phyloP scores from a whole-genome alignment of 2,113 vertebrate species.

The Perca flavescens region DNA sequence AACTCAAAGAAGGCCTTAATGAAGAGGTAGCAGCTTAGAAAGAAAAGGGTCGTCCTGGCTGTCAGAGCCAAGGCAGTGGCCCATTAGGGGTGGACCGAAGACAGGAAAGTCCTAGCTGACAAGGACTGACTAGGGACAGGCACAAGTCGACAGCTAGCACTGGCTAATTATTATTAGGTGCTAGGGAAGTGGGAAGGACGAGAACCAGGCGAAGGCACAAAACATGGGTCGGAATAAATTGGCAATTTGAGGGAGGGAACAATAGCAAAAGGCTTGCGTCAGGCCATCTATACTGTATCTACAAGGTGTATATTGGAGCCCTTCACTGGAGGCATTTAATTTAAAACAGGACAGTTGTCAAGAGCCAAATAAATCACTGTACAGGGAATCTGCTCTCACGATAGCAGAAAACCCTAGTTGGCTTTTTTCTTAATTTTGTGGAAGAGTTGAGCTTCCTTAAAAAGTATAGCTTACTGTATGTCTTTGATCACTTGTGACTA shows the following conservation, averaged over 20 bases:
- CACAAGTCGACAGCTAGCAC: slow-evolving; percentile 45
- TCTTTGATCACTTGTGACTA: neutral
- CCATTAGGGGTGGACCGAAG: slow-evolving; percentile 65
- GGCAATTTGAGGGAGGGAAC: slow-evolving; percentile 31
- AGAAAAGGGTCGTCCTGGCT: slow-evolving; percentile 46
- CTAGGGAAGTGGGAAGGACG: slow-evolving; percentile 22
- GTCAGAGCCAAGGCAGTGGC: slow-evolving; percentile 55
- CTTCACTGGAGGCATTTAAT: slow-evolving; percentile 38
- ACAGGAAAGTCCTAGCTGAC: slow-evolving; percentile 62
- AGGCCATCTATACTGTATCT: slow-evolving; percentile 36
- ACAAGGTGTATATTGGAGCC: slow-evolving; percentile 53
- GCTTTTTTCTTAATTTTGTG: neutral
- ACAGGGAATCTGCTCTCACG: neutral
- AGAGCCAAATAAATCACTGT: slow-evolving; percentile 39
- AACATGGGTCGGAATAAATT: slow-evolving; percentile 1
- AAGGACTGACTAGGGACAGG: slow-evolving; percentile 60
- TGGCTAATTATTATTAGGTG: slow-evolving; percentile 60
- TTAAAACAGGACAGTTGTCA: slow-evolving; percentile 44
- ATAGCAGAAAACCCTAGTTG: neutral
- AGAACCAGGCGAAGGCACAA: slow-evolving; percentile 19
- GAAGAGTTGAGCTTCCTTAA: slow-evolving; percentile 1
- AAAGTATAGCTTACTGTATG: neutral
- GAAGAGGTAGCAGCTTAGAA: slow-evolving; percentile 70
- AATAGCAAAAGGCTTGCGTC: slow-evolving; percentile 47
- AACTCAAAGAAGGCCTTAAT: slow-evolving; percentile 65